These are phyloP conservation scores for Leptestheria dahalacensis DNA, from an alignment of 1,140 invertebrate genomes.

Conservation along the genomic window DNA sequence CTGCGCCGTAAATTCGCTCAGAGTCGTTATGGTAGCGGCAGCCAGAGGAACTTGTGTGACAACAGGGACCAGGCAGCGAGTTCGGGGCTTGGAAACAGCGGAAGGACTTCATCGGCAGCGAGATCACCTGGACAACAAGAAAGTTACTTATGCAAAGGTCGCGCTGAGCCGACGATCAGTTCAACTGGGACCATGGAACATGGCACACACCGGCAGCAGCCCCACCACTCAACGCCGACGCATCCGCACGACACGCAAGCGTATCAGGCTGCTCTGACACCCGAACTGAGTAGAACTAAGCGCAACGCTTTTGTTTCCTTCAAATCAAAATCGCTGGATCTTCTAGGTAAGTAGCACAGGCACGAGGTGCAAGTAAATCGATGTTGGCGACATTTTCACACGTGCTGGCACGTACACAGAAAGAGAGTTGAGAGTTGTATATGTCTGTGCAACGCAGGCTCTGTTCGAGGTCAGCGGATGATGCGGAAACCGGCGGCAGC, in stretches of 20 bases:
- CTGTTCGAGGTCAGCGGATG: not conserved
- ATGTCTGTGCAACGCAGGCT: not conserved
- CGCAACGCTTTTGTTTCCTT: not conserved
- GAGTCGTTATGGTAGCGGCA: not conserved
- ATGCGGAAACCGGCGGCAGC: not conserved
- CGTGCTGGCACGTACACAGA: not conserved
- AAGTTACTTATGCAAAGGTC: not conserved
- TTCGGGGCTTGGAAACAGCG: not conserved
- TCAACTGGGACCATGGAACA: not conserved
- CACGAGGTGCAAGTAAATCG: no score
- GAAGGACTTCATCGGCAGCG: not conserved
- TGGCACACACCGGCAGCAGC: not conserved
- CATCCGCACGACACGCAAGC: not conserved
- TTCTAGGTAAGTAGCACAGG: slow-evolving; percentile 1
- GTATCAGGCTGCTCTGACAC: not conserved
- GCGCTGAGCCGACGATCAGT: not conserved
- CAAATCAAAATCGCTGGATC: slow-evolving; percentile 13
- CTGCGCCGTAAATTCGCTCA: not conserved
- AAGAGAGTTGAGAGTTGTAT: not conserved
- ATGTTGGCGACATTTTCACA: no score
- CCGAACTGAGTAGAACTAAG: not conserved
- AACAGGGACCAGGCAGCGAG: not conserved
- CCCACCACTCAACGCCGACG: not conserved
- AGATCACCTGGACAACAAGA: not conserved
- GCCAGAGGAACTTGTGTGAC: not conserved